Evolutionary conservation across 1,140 invertebrate genomes (phyloP), one percentile per base, ranked within the genome.

Genomic region (Glomeris maerens): DNA sequence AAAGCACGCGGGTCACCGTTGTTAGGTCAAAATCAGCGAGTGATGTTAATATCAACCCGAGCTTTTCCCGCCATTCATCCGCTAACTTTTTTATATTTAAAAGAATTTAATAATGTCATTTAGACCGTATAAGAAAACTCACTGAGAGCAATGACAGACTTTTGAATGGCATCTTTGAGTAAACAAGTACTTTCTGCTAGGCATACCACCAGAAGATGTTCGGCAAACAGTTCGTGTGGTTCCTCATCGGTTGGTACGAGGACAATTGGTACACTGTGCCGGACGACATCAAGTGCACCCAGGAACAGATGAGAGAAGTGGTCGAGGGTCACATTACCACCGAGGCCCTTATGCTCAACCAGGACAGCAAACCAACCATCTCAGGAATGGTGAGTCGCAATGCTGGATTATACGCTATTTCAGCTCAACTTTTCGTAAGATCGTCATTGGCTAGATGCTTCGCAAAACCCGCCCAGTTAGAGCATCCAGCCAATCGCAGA

Each of bases 211-310:
- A 95, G 55, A 81, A 83, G 42, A 71, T 99, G 1, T 98, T 91
- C 63, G 95, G 94, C 2, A 87, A 89, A 60, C 86, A 86, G 29
- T 92, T 97, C 70, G 94, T 98, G 0, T 99, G 95, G 95, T 96
- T 98, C 66, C 94, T 98, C 67, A 98, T 99, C 60, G 95, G 91
- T 38, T 98, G 95, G 95, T 99, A 98, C 66, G 91, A 98, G 62
- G 93, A 98, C 64, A 93, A 97, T 62, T 99, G 95, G 95, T 99
- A 92, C 64, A 84, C 89, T 61, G 75, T 79, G n/a, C 78, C 87
- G 50, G 81, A 87, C 44, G 78, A 80, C 17, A 83, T 97, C 25
- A 81, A 90, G 52, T 99, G 96, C 64, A 95, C 90, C 0, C 74
- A 76, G 31, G 85, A 95, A 57, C 78, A 98, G 66, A 94, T 99